A percentile compares a stretch with the other conserved stretches of the same genome.
Conservation (phyloP, 2,888 invertebrate genomes). For the Drosophila peninsularis region DNA sequence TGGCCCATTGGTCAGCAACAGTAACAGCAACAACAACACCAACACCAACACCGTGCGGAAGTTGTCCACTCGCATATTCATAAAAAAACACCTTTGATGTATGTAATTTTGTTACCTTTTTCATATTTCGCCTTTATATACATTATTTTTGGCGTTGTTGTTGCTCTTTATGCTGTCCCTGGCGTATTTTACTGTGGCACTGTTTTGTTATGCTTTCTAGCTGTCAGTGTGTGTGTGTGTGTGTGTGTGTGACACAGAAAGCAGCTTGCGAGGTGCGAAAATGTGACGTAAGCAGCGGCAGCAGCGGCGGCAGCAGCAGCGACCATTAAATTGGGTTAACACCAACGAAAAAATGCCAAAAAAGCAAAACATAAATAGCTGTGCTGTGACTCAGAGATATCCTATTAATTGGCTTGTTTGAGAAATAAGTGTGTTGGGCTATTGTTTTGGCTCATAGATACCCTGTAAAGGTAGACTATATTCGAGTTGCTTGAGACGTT, state of each 20-base stretch:
- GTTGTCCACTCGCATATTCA: slow-evolving; percentile 61
- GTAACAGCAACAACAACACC: slow-evolving; percentile 43
- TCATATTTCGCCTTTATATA: slow-evolving; percentile 35
- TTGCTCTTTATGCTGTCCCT: slow-evolving; percentile 52
- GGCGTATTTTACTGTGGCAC: slow-evolving; percentile 41
- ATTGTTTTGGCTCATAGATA: background rate
- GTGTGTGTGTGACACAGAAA: slow-evolving; percentile 71
- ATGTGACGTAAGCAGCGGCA: slow-evolving; percentile 66
- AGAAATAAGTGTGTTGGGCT: background rate
- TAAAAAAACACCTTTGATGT: slow-evolving; percentile 75
- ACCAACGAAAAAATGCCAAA: slow-evolving; percentile 28
- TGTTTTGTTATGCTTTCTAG: slow-evolving; percentile 28
- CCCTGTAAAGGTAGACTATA: background rate
- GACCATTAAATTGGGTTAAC: slow-evolving; percentile 74
- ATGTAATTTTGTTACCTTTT: slow-evolving; percentile 76
- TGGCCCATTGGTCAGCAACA: slow-evolving; percentile 74
- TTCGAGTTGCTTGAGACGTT: too few species aligned
- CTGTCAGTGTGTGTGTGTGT: slow-evolving; percentile 30
- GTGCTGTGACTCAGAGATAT: slow-evolving; percentile 17
- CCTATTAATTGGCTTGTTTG: slow-evolving; percentile 10
- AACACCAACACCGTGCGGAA: slow-evolving; percentile 32
- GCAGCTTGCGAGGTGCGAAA: slow-evolving; percentile 71
- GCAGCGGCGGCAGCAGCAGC: slow-evolving; percentile 42
- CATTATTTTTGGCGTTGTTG: slow-evolving; percentile 11
- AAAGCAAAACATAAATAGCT: slow-evolving; percentile 2